A percentile compares a stretch with the other conserved stretches of the same genome.
These are phyloP conservation scores for Numenius phaeopus DNA, from an alignment of 2,797 vertebrate species.

Conservation along the genomic window DNA sequence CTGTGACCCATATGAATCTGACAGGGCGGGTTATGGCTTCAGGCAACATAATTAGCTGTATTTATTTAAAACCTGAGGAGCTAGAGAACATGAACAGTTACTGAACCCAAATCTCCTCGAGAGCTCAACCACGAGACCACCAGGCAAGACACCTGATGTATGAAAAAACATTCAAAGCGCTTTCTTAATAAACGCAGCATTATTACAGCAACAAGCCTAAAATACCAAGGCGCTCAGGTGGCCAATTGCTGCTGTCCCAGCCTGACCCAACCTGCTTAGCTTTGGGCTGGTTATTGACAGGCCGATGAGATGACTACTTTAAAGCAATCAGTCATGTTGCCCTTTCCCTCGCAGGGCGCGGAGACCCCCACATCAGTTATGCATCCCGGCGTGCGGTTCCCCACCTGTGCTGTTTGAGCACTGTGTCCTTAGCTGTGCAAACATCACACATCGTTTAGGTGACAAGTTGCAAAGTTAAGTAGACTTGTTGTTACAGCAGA, in stretches of 20 bases:
- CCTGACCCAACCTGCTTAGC: constrained; percentile 52
- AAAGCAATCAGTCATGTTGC: constrained; percentile 47
- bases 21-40: neutral
- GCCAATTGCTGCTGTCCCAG: constrained; percentile 16
- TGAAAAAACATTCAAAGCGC: neutral
- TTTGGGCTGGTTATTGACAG: constrained; percentile 30
- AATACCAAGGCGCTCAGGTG: neutral
- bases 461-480: constrained; percentile 64
- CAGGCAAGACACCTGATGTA: neutral
- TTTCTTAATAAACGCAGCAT: neutral
- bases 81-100: neutral
- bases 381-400: neutral
- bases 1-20: constrained; percentile 19
- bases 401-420: constrained; percentile 41
- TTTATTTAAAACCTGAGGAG: constrained; percentile 41
- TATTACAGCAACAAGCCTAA: constrained; percentile 22
- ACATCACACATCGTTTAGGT: constrained; percentile 42
- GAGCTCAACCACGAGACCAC: constrained; percentile 30
- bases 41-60: constrained; percentile 42
- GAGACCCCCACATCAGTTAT: constrained; percentile 37
- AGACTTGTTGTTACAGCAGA: constrained; percentile 61
- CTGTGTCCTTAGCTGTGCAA: constrained; percentile 70
- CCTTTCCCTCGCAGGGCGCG: neutral
- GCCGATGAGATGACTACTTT: neutral
- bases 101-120: constrained; percentile 6